Base-by-base conservation (phyloP, 2,797 vertebrate genomes). In the Anniella stebbinsi region DNA sequence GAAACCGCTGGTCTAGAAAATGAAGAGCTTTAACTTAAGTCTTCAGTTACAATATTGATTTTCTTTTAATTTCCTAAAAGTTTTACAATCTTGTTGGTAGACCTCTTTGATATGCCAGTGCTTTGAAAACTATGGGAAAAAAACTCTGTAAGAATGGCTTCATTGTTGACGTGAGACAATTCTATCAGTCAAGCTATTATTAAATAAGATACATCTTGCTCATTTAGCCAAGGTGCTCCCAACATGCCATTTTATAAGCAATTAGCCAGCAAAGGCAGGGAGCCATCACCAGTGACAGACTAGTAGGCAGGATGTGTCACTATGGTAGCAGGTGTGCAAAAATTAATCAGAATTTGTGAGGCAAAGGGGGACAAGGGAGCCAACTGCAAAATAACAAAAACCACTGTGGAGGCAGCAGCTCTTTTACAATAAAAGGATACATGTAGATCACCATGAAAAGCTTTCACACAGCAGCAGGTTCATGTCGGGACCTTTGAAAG, bases 261-360 rank as follows among this genome's bases (percentile, higher is more conserved):
- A 85, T 87, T 87, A 93, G 48, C 70, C 87, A 38, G 85, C 69
- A 91, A 84, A 86, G 57, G 57, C 80, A 91, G 90, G 63, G 48
- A 91, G 78, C 78, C 78, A 77, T 73, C 75, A 89, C 57, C 57
- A 69, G 38, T 81, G 84, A 89, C 28, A 89, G 67, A 70, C 87
- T 41, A 25, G 54, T 72, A 80, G 54, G 82, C 45, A 83, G 23
- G 75, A 89, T 15, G 25, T 75, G 45, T 57, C 66, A 66, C 70
- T 73, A 82, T 48, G 86, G 36, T 66, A 51, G 87, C 69, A 91
- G 76, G 75, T 84, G 54, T 89, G 72, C 72, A 85, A 89, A 92
- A 69, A n/a, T 78, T 75, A 70, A 72, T 86, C 87, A 82, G 84
- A 77, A 86, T 76, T 82, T 87, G 81, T 87, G 60, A 84, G 57